Evolutionary conservation across 2,888 invertebrate genomes (phyloP), one percentile per base, ranked within the genome.

Genomic region (Apantesis nais): DNA sequence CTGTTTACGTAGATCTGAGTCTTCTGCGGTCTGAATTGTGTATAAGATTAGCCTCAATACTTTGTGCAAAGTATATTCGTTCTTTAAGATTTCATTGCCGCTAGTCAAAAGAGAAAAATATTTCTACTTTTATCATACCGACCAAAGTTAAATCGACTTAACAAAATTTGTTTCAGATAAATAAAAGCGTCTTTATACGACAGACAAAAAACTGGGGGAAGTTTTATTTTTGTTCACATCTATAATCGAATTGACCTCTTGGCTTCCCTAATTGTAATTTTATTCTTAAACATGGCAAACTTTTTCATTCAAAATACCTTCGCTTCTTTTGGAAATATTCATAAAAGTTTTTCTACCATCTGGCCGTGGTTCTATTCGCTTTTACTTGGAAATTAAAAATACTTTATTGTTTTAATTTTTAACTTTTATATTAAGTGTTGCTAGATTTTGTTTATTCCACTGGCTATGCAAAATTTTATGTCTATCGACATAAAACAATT

Each of bases 201-300:
- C 39, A 22, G 12, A 31, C 48, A 11, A 62, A 62, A 62, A 62
- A 9, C 60, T 62, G 19, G n/a, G 22, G 25, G 0, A 34, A 68
- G 63, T 60, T 64, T 71, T 74, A 70, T 77, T 75, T 73, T 79
- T 69, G 63, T 74, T 81, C 62, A 41, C 67, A 41, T 70, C 58
- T 25, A 55, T 77, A 81, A 81, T 81, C 73, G 67, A 72, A 75
- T 77, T 77, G 72, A 74, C 73, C 68, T 81, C 25, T 75, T 66
- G 68, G 39, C 67, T 70, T 64, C 37, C 52, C 52, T 63, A 58
- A 72, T 76, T 77, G 34, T 79, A 74, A 74, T 70, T 66, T 71
- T 67, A 48, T 71, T 64, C 60, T 63, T 63, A 67, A 67, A 71
- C 61, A 64, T 64, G 9, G 22, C 29, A 25, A 63, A 64, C 37